Evolutionary conservation across 2,113 vertebrate species (phyloP), one percentile per base, ranked within the genome.

Genomic region (Hylia prasina): DNA sequence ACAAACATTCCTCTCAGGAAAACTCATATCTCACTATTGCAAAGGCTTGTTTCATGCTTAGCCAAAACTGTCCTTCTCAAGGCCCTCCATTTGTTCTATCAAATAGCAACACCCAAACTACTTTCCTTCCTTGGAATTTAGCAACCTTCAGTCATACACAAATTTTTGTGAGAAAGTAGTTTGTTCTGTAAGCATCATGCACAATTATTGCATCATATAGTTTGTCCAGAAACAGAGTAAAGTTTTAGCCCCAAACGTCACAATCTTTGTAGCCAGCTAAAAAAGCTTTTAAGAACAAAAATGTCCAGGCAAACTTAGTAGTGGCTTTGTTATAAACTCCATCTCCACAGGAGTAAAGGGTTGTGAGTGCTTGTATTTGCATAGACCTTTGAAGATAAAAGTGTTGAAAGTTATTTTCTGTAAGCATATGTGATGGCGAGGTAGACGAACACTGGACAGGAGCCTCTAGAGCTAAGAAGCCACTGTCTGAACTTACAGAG

Each of bases 1-100:
- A 71, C 28, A 94, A 94, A 90, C 35, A 70, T 57, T 91, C 42
- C 61, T 91, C 75, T 84, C 71, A 56, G 84, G 79, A 91, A 95
- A 81, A 91, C 39, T 77, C 70, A 15, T 79, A 82, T 69, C 91
- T 85, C 58, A 39, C 63, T 42, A 7, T 37, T 66, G 39, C 76
- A 86, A 83, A 93, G 23, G 3, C 4, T 83, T 89, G 33, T 79
- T 93, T 95, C 61, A 82, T 76, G 54, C 30, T 85, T 42, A 91
- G 75, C 78, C 91, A 94, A 94, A 94, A 90, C 12, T 79, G 39
- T 47, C 22, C 28, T 86, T 83, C 65, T 64, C 90, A 88, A 91
- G 64, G 63, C 28, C 54, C 89, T 82, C 65, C 24, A 1, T 39
- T 25, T 2, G 31, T 48, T 54, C 51, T 90, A 68, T 53, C 63